Conservation (phyloP, 2,888 invertebrate genomes). For the Platynereis dumerilii region DNA sequence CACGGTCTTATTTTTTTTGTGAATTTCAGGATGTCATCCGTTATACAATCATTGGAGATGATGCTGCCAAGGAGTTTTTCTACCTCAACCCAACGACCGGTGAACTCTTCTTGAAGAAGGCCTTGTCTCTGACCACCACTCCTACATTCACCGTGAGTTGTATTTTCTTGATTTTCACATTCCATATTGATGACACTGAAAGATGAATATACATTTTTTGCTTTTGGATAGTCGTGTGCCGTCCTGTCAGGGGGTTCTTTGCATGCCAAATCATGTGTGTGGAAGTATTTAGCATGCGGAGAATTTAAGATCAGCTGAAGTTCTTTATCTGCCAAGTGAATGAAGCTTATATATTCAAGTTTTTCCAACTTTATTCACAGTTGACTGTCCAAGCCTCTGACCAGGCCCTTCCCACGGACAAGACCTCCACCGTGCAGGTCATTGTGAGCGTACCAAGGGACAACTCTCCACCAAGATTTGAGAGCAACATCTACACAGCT, state of each 20-base stretch:
- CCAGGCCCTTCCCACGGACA: constrained; percentile 35
- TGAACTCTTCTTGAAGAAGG: constrained; percentile 42
- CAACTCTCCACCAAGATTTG: constrained; percentile 33
- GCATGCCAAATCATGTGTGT: no score
- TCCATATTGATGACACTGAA: no score
- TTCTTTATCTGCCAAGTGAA: no score
- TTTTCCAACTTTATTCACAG: no score
- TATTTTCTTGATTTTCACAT: no score
- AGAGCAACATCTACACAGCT: constrained; percentile 27
- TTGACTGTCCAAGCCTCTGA: constrained; percentile 38
- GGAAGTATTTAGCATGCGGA: no score
- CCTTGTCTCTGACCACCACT: constrained; percentile 40
- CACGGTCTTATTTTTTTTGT: background rate
- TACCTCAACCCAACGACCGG: constrained; percentile 51
- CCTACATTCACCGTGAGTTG: constrained; percentile 44
- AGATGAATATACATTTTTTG: background rate
- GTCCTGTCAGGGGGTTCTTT: no score
- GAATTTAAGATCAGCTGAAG: no score
- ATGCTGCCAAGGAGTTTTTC: constrained; percentile 43
- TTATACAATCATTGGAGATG: constrained; percentile 47
- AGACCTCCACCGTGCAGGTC: constrained; percentile 31
- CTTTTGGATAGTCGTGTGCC: background rate
- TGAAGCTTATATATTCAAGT: no score
- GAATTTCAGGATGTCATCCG: constrained; percentile 44
- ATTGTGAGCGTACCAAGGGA: constrained; percentile 36